These are phyloP conservation scores for Drosophila subobscura DNA, from an alignment of 1,140 invertebrate genomes.

Conservation along the genomic window DNA sequence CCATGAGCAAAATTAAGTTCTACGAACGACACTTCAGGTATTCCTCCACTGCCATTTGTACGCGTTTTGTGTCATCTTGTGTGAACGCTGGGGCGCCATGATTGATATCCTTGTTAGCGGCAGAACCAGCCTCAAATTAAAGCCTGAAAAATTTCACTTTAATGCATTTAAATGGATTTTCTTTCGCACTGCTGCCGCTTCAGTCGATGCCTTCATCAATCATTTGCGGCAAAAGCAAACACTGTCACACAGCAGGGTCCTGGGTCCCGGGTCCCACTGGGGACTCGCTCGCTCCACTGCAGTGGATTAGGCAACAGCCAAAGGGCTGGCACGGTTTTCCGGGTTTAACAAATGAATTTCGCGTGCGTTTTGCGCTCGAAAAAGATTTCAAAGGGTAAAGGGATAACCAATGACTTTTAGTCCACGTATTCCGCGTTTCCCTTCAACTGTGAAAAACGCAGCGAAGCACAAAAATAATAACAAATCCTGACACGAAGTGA, in stretches of 20 bases:
- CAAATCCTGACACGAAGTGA: conserved; percentile 56
- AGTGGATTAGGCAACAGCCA: conserved; percentile 69
- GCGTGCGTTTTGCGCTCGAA: conserved; percentile 62
- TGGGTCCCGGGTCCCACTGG: conserved; percentile 26
- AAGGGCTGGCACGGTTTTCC: conserved; percentile 54
- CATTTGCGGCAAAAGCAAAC: conserved; percentile 67
- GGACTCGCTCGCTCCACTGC: conserved; percentile 58
- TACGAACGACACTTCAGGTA: conserved; percentile 35
- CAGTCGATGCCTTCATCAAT: conserved; percentile 73
- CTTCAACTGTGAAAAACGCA: conserved; percentile 72
- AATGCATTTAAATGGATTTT: conserved; percentile 68
- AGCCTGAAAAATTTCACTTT: conserved; percentile 42
- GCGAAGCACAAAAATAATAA: conserved; percentile 79
- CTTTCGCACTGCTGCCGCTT: conserved; percentile 31
- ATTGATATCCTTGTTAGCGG: conserved; percentile 26
- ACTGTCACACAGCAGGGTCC: conserved; percentile 50
- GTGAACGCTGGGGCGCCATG: conserved; percentile 2
- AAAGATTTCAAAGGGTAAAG: conserved; percentile 69
- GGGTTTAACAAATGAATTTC: conserved; percentile 80
- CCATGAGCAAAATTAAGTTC: conserved; percentile 67
- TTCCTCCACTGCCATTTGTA: not conserved
- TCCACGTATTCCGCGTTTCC: conserved; percentile 49
- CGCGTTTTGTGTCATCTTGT: too few relatives aligned
- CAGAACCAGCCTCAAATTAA: conserved; percentile 41
- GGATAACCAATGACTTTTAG: conserved; percentile 73